Evolutionary conservation across 2,797 vertebrate genomes (phyloP), one percentile per base, ranked within the genome.

Genomic region (Mus minutoides): DNA sequence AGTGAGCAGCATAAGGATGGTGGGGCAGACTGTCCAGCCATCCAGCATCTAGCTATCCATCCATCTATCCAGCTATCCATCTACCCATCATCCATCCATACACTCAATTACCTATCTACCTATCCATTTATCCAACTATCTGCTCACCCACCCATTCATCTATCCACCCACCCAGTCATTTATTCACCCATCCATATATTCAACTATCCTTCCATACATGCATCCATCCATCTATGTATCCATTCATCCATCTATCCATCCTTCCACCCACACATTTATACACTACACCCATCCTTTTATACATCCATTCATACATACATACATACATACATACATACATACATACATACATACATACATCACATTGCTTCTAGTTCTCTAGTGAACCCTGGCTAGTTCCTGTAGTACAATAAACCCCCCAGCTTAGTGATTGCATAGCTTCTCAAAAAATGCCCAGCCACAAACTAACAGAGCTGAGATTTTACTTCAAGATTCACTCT

Each of bases 81-180:
- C 49, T 10, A 22, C 0, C 2, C 22, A 54, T 34, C 8, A 9
- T 14, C 4, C 22, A 21, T 6, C 8, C n/a, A n/a, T 17, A 1
- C 10, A 34, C 6, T 34, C 14, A 16, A 2, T n/a, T n/a, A n/a
- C n/a, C 34, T 16, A 21, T 22, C 9, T 1, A 40, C 8, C 31
- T 6, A 43, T 4, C 22, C 24, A 43, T 26, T 24, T 8, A 40
- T 1, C 3, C 8, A 40, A 11, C 3, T 0, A 19, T 71, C 5
- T 6, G 13, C 34, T 31, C 26, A 29, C 26, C 24, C 21, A 46
- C 10, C 43, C 16, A 52, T 34, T 12, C 19, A 17, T 9, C 26
- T 26, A 34, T 34, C 46, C 34, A 21, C 17, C 29, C 11, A 37
- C 34, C 5, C 31, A 34, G 19, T 7, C 29, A 19, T 2, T 1